A percentile compares a stretch with the other conserved stretches of the same genome.
Evolutionary conservation across 2,113 vertebrate genomes (phyloP).

Genomic region (Chloropsis cyanopogon): DNA sequence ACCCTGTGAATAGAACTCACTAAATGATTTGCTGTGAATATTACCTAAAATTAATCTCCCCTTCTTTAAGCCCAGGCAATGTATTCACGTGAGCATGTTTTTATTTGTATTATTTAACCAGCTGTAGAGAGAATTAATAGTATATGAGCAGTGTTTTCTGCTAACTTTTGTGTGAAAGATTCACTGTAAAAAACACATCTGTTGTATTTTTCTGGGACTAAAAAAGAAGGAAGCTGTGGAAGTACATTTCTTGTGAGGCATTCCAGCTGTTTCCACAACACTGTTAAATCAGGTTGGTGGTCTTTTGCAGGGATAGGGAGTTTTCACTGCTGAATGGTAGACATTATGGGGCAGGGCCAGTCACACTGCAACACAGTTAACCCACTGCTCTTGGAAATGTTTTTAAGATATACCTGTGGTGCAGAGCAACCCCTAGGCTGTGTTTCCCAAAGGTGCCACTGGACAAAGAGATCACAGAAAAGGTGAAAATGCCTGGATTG

Average conservation of each 20-base stretch:
- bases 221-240: background rate
- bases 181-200: background rate
- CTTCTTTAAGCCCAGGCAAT: background rate
- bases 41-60: background rate
- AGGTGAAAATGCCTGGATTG: background rate
- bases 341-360: background rate
- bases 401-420: background rate
- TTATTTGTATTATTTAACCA: background rate
- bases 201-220: background rate
- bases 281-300: background rate
- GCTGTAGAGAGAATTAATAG: background rate
- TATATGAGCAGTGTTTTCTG: background rate
- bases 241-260: background rate
- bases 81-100: background rate
- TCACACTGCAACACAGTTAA: background rate
- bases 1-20: background rate
- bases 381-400: background rate
- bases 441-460: background rate
- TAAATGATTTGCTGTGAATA: background rate
- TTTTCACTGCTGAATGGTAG: background rate
- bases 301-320: background rate
- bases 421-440: background rate
- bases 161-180: background rate
- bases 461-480: background rate
- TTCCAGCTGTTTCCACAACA: background rate